Conservation (phyloP, 2,888 invertebrate species). For the Muschampia plurimacula region DNA sequence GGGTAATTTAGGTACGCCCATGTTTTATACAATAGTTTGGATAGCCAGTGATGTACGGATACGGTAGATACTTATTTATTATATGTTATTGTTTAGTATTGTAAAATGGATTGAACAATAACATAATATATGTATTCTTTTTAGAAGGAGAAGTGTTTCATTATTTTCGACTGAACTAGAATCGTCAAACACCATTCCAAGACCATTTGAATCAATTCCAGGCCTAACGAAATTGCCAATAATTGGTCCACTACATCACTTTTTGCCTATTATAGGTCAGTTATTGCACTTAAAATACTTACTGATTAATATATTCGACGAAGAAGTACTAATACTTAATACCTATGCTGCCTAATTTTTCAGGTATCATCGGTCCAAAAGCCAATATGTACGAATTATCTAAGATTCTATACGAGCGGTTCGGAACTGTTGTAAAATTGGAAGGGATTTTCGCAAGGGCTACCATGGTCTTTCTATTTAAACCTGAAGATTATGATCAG, state of each 20-base stretch:
- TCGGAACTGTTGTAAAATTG: slow-evolving; percentile 68
- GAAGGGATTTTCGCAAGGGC: slow-evolving; percentile 65
- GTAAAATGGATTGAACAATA: no score
- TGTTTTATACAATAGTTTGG: no score
- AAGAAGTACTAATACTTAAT: no score
- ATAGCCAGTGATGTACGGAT: no score
- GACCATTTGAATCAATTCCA: slow-evolving; percentile 66
- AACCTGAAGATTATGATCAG: slow-evolving; percentile 67
- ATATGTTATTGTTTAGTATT: no score
- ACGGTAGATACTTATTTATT: no score
- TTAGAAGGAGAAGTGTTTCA: slow-evolving; percentile 18
- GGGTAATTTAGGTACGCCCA: no score
- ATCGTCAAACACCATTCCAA: slow-evolving; percentile 45
- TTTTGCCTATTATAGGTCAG: slow-evolving; percentile 67
- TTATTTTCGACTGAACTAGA: slow-evolving; percentile 41
- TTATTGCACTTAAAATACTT: slow-evolving; percentile 25
- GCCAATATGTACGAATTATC: slow-evolving; percentile 54
- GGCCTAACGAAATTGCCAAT: slow-evolving; percentile 68
- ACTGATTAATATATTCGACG: neutral
- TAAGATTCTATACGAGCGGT: slow-evolving; percentile 56
- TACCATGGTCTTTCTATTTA: slow-evolving; percentile 64
- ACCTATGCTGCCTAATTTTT: slow-evolving; percentile 39
- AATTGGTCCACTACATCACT: slow-evolving; percentile 69
- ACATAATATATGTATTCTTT: neutral
- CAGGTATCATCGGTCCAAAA: slow-evolving; percentile 65